Percentiles rank a stretch among this genome's conserved stretches.
Evolutionary conservation across 2,113 vertebrate genomes (phyloP).

Genomic region (Hymenochirus boettgeri): DNA sequence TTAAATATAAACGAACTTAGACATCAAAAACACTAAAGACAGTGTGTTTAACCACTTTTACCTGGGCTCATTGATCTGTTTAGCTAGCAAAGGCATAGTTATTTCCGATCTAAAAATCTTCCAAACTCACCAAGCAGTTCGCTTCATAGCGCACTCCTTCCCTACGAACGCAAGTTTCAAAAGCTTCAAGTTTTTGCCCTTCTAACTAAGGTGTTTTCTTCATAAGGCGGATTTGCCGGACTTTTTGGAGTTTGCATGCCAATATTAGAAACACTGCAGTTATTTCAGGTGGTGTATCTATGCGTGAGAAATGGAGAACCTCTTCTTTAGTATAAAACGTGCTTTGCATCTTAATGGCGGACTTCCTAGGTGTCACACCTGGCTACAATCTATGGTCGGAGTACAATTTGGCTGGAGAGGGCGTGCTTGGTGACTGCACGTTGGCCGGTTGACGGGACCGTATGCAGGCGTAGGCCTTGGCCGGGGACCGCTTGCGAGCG

Average conservation of each 20-base stretch:
- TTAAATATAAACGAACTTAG: too few relatives aligned
- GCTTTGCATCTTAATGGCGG: not conserved
- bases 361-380: conserved; percentile 13
- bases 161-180: conserved; percentile 51
- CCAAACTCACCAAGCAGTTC: conserved; percentile 70
- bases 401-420: not conserved
- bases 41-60: too few relatives aligned
- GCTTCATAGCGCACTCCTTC: conserved; percentile 74
- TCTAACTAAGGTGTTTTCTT: conserved; percentile 51
- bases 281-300: conserved; percentile 54
- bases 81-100: too few relatives aligned
- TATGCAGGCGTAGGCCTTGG: too few relatives aligned
- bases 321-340: conserved; percentile 46
- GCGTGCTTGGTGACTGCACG: too few relatives aligned
- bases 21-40: too few relatives aligned
- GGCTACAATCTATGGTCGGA: not conserved
- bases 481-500: not conserved
- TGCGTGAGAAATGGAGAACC: conserved; percentile 72
- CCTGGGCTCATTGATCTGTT: too few relatives aligned
- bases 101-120: too few relatives aligned
- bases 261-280: rapidly evolving
- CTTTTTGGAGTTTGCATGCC: conserved; percentile 37
- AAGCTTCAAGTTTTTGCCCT: conserved; percentile 49
- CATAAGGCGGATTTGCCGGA: conserved; percentile 45
- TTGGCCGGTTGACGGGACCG: too few relatives aligned